phyloP scores from a whole-genome alignment of 2,113 vertebrate genomes.

The Thunnus maccoyii region DNA sequence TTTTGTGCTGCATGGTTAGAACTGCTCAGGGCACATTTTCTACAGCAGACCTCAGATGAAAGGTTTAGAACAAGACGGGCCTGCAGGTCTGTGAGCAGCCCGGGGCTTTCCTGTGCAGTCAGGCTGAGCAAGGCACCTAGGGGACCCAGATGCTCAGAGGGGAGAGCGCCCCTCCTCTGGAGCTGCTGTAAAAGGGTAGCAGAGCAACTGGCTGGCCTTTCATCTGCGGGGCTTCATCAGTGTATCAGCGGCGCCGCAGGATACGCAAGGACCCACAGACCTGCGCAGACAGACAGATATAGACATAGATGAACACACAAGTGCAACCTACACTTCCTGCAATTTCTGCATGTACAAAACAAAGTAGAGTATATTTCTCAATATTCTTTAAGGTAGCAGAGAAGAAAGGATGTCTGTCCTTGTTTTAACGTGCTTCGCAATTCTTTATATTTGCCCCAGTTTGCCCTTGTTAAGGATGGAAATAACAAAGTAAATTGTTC shows the following conservation, averaged over 20 bases:
- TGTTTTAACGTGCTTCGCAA: background rate
- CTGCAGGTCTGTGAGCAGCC: slow-evolving; percentile 68
- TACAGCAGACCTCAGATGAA: slow-evolving; percentile 66
- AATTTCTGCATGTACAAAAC: background rate
- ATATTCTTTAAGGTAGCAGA: background rate
- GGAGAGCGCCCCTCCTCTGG: slow-evolving; percentile 32
- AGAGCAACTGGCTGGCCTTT: slow-evolving; percentile 41
- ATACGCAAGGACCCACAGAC: slow-evolving; percentile 32
- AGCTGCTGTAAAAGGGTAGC: slow-evolving; percentile 47
- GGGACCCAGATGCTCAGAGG: slow-evolving; percentile 51
- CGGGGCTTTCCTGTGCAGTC: slow-evolving; percentile 66
- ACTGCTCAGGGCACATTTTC: slow-evolving; percentile 56
- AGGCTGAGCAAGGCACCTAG: slow-evolving; percentile 56
- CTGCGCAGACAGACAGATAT: slow-evolving; percentile 38
- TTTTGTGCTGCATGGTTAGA: slow-evolving; percentile 45
- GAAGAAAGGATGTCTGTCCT: background rate
- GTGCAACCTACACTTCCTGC: background rate
- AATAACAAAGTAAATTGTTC: background rate
- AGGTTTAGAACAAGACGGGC: slow-evolving; percentile 65
- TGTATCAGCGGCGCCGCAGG: slow-evolving; percentile 38
- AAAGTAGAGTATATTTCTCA: background rate
- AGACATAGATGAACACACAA: slow-evolving; percentile 22
- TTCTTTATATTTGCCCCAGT: background rate
- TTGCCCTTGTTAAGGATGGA: background rate
- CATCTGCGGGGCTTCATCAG: slow-evolving; percentile 41